phyloP scores from a whole-genome alignment of 2,888 invertebrate genomes.

The Laspeyria flexula region DNA sequence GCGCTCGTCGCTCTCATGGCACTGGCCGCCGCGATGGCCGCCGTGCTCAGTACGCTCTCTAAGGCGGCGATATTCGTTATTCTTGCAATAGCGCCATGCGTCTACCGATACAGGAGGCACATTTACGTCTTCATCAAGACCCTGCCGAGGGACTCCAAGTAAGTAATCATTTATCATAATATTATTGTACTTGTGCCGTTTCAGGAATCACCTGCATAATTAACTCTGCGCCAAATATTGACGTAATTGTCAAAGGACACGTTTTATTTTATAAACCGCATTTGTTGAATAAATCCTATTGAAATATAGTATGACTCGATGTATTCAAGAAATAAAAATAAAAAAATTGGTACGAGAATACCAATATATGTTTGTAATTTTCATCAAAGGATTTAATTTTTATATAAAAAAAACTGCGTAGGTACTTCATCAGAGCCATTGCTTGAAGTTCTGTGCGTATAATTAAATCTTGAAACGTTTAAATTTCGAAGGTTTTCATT shows the following conservation, averaged over 20 bases:
- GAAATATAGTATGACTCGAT: no score
- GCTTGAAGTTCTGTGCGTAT: no score
- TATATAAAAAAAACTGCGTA: no score
- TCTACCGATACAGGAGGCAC: slow-evolving; percentile 84
- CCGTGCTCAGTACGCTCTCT: slow-evolving; percentile 87
- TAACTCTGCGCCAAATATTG: slow-evolving; percentile 7
- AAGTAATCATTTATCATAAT: slow-evolving; percentile 73
- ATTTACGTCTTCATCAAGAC: slow-evolving; percentile 88
- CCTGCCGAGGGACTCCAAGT: slow-evolving; percentile 88
- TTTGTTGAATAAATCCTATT: not conserved
- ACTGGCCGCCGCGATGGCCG: slow-evolving; percentile 84
- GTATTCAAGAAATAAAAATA: no score
- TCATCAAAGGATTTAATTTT: no score
- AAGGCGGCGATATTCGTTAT: slow-evolving; percentile 91
- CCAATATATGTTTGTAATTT: no score
- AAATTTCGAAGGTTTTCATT: no score
- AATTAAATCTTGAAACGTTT: no score
- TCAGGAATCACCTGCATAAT: slow-evolving; percentile 1
- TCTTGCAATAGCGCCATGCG: slow-evolving; percentile 82
- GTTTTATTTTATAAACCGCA: slow-evolving; percentile 4
- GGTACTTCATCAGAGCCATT: no score
- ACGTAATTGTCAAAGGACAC: slow-evolving; percentile 7
- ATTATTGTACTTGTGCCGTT: slow-evolving; percentile 17
- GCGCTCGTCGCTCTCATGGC: slow-evolving; percentile 83
- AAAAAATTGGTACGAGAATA: no score